Base-by-base conservation (phyloP, 2,888 invertebrate species). In the Chouioia cunea region DNA sequence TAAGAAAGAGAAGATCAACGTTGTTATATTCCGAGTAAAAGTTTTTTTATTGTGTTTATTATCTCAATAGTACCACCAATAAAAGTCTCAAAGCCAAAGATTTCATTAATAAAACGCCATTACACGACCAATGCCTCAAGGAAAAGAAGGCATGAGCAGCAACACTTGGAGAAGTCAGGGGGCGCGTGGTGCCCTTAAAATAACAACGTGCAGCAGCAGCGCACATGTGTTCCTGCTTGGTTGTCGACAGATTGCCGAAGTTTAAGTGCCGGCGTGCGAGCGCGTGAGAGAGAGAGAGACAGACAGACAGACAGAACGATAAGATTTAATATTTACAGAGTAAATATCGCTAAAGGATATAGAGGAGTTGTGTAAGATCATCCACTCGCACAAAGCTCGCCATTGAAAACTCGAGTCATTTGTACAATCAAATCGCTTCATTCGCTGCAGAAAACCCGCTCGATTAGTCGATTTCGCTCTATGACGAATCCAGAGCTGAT, bases 381-480 rank as follows among this genome's bases (percentile, higher is more conserved):
- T 52, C 36, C 60, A 22, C 36, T 36, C 14, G 23, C 59, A 60
- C 60, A 62, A 22, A 52, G 65, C 16, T 44, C 50, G 46, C 66
- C 59, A 66, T 73, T 73, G 64, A 73, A 64, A 64, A 60, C 18
- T 44, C n/a, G 48, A 46, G 50, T 66, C 65, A 16, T 50, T 43
- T 23, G 4, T 43, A 43, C 65, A 65, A 62, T 62, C 58, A 27
- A 64, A 54, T 66, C 52, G 47, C n/a, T 67, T 71, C 57, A 47
- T 52, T 53, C 47, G 66, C 63, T 59, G 50, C 53, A 60, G 69
- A 65, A 69, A 68, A 62, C 57, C 36, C 50, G 59, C 53, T 67
- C 71, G 64, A 71, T 71, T 71, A 67, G 67, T 56, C 64, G 65
- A 67, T 71, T 66, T 64, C 6, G 44, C 27, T n/a, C 16, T n/a